Evolutionary conservation across 1,140 invertebrate genomes (phyloP).

Genomic region (Pollicipes pollicipes): DNA sequence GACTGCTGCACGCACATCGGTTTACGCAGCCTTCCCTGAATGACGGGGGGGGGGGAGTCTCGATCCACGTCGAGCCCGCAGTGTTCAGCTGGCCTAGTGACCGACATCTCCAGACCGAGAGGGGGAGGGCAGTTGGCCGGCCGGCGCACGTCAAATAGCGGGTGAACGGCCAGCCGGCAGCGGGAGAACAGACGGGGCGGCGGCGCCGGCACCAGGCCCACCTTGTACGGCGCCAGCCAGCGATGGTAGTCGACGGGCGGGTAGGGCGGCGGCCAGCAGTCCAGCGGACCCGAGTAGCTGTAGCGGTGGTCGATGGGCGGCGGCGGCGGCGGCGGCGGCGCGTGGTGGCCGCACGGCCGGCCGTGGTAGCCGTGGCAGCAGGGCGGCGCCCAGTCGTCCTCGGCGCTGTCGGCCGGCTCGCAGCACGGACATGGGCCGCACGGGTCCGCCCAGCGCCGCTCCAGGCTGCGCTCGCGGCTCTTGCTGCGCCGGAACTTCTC

Average conservation of each 20-base stretch:
- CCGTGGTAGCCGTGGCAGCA: background rate
- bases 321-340: no score
- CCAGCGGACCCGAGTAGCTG: background rate
- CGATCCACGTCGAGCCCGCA: no score
- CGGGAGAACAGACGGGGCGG: no score
- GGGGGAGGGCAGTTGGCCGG: no score
- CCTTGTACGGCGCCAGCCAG: slow-evolving; percentile 1
- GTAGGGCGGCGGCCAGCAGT: background rate
- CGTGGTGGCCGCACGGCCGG: background rate
- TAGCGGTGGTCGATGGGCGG: background rate
- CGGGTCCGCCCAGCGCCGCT: background rate
- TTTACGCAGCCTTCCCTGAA: no score
- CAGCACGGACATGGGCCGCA: background rate
- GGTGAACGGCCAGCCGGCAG: no score
- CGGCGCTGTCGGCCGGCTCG: background rate
- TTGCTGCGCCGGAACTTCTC: background rate
- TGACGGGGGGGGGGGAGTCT: no score
- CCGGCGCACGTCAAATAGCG: no score
- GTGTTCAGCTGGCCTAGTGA: no score
- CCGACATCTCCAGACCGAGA: no score
- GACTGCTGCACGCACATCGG: no score
- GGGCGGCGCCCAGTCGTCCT: background rate
- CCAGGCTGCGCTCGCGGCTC: background rate
- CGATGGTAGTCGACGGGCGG: background rate
- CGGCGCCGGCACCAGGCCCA: no score